A percentile compares a stretch with the other conserved stretches of the same genome.
phyloP scores from a whole-genome alignment of 2,888 invertebrate species.

The Cantharis nigra region DNA sequence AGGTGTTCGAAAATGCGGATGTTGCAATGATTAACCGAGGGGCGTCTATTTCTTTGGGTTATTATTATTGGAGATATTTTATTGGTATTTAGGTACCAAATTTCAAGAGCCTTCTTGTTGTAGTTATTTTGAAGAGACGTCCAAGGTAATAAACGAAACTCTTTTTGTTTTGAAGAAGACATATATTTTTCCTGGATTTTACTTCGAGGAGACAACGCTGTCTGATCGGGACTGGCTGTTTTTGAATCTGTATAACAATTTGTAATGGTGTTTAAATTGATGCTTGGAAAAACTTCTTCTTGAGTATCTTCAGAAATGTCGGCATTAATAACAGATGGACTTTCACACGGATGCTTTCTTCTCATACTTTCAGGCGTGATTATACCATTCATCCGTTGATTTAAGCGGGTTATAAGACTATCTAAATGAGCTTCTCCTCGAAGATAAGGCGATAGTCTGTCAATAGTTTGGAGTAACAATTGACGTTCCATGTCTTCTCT shows the following conservation, averaged over 20 bases:
- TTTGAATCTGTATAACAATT: not conserved
- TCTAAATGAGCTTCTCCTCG: not conserved
- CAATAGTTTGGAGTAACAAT: not conserved
- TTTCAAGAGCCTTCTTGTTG: constrained; percentile 22
- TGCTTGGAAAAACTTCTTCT: not conserved
- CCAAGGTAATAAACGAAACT: constrained; percentile 38
- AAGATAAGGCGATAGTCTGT: not conserved
- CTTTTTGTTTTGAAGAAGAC: constrained; percentile 2
- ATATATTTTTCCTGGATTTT: not conserved
- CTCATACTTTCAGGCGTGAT: not conserved
- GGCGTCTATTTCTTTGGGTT: constrained; percentile 22
- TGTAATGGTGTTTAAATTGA: not conserved
- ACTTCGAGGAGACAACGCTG: not conserved
- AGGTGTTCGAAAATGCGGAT: constrained; percentile 35
- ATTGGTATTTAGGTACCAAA: constrained; percentile 36
- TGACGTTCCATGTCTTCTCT: not conserved
- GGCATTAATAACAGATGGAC: not conserved
- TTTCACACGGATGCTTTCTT: not conserved
- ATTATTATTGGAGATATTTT: constrained; percentile 30
- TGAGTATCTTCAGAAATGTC: not conserved
- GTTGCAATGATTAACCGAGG: constrained; percentile 40
- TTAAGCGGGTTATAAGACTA: not conserved
- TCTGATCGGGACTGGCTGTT: not conserved
- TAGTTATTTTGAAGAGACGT: constrained; percentile 29
- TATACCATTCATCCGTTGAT: not conserved